These are phyloP conservation scores for Eptatretus atami DNA, from an alignment of 2,797 vertebrate species.

Conservation along the genomic window DNA sequence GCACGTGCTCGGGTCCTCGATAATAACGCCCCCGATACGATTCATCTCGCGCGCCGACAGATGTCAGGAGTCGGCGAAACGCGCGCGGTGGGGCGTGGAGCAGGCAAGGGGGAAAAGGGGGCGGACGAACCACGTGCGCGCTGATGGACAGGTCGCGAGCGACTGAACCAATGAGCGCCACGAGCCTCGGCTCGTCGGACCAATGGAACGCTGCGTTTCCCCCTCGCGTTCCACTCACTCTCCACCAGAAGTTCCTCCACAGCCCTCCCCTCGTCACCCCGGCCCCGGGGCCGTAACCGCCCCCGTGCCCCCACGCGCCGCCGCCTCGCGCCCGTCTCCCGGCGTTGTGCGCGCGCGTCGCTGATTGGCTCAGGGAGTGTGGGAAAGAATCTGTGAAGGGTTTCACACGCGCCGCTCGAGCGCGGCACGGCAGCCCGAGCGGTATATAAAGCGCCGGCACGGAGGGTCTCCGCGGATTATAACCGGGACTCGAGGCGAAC, in stretches of 20 bases:
- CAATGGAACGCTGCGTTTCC: slow-evolving; percentile 9
- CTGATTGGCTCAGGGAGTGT: slow-evolving; percentile 80
- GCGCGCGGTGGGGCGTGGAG: not conserved
- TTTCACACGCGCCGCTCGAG: slow-evolving; percentile 99
- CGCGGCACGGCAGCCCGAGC: slow-evolving; percentile 22
- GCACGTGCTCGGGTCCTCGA: slow-evolving; percentile 49
- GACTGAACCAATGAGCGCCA: slow-evolving; percentile 11
- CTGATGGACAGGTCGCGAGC: slow-evolving; percentile 6
- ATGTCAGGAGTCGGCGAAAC: not conserved
- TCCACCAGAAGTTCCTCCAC: not conserved
- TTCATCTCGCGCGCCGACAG: not conserved
- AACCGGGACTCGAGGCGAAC: no score
- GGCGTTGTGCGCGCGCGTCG: slow-evolving; percentile 21
- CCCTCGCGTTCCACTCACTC: slow-evolving; percentile 10
- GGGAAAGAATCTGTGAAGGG: slow-evolving; percentile 98
- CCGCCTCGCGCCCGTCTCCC: not conserved
- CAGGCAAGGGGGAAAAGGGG: not conserved
- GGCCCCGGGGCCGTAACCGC: slow-evolving; percentile 8
- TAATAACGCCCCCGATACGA: slow-evolving; percentile 18
- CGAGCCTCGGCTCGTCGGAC: slow-evolving; percentile 12
- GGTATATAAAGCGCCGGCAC: no score
- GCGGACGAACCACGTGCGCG: not conserved
- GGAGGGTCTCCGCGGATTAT: no score
- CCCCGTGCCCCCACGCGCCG: not conserved
- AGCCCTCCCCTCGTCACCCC: slow-evolving; percentile 9